phyloP scores from a whole-genome alignment of 2,113 vertebrate genomes.

The Muntiacus muntjak region DNA sequence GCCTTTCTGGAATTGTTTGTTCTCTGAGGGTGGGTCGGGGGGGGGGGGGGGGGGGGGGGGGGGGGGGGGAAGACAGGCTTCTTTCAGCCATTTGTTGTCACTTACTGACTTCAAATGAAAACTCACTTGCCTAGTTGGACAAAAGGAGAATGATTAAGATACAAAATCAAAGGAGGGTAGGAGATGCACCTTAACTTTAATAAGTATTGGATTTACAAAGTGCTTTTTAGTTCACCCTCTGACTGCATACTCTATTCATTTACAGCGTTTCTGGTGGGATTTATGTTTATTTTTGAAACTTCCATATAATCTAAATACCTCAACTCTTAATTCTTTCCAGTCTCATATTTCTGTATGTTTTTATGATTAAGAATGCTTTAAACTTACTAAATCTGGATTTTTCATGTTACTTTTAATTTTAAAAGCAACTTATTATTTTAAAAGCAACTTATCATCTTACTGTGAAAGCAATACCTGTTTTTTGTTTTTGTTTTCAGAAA shows the following conservation, averaged over 20 bases:
- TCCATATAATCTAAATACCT: neutral
- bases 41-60: no score
- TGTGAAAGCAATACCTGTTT: neutral
- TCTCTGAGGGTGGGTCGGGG: neutral
- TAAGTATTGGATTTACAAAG: constrained; percentile 11
- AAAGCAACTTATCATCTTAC: neutral
- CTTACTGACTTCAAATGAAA: constrained; percentile 64
- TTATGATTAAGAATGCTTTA: constrained; percentile 22
- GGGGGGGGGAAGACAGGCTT: accelerated
- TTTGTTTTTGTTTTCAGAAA: neutral
- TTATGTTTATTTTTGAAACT: constrained; percentile 55
- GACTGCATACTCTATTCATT: neutral
- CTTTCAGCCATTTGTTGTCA: constrained; percentile 17
- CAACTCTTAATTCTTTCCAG: constrained; percentile 14
- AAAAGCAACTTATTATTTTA: neutral
- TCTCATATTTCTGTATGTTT: neutral
- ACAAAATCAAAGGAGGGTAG: neutral
- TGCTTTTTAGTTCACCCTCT: neutral
- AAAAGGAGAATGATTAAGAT: neutral
- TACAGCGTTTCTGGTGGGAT: constrained; percentile 25
- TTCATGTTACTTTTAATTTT: constrained; percentile 11
- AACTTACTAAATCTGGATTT: neutral
- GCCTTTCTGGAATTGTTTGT: neutral
- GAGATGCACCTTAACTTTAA: neutral
- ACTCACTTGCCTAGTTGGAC: neutral